Evolutionary conservation across 2,888 invertebrate genomes (phyloP).

Genomic region (Conops quadrifasciatus): DNA sequence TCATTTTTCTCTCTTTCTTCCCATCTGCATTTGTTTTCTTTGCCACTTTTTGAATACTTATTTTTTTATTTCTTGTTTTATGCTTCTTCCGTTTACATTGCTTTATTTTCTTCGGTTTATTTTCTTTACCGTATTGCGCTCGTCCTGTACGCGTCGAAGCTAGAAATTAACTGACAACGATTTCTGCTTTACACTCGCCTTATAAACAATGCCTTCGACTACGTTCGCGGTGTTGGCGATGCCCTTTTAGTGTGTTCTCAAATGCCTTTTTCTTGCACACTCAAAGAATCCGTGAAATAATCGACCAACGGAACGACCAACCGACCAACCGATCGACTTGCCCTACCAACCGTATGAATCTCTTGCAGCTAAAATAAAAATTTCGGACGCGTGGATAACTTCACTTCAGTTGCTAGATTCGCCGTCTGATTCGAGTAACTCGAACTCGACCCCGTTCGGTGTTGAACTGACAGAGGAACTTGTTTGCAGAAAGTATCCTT

Average conservation of each 20-base stretch:
- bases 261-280: background rate
- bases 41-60: background rate
- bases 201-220: slow-evolving; percentile 19
- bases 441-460: slow-evolving; percentile 23
- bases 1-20: slow-evolving; percentile 6
- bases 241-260: background rate
- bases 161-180: slow-evolving; percentile 34
- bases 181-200: slow-evolving; percentile 29
- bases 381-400: background rate
- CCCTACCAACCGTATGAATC: too few species aligned
- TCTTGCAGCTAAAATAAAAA: too few species aligned
- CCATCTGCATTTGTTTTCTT: too few species aligned
- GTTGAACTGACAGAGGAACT: slow-evolving; percentile 33
- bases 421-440: background rate
- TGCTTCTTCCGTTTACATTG: background rate
- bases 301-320: background rate
- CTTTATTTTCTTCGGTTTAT: background rate
- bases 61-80: background rate
- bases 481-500: slow-evolving; percentile 12
- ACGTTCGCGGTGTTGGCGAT: background rate
- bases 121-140: background rate
- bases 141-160: slow-evolving; percentile 23
- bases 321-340: slow-evolving; percentile 9
- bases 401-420: slow-evolving; percentile 17
- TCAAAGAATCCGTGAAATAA: background rate